A percentile compares a stretch with the other conserved stretches of the same genome.
Evolutionary conservation across 2,888 invertebrate genomes (phyloP).

Genomic region (Neoaliturus tenellus): DNA sequence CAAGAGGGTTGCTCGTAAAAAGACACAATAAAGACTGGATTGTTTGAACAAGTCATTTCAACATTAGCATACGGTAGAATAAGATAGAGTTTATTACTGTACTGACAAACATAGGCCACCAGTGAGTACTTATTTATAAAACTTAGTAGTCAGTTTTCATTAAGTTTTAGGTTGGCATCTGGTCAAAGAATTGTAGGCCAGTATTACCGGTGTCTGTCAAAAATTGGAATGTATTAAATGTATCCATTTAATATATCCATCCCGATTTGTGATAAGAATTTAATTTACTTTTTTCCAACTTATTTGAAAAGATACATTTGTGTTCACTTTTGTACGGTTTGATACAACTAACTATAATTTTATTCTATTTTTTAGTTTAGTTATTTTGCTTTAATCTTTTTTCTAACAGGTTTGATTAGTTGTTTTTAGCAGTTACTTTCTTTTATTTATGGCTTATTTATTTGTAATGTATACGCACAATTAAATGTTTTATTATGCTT

Average conservation of each 20-base stretch:
- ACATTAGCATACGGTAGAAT: conserved; percentile 1
- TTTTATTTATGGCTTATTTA: background rate
- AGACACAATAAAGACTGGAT: conserved; percentile 71
- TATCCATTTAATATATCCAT: background rate
- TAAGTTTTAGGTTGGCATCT: background rate
- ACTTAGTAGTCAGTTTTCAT: background rate
- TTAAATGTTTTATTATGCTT: background rate
- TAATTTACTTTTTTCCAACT: background rate
- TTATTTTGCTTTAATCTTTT: background rate
- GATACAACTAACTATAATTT: background rate
- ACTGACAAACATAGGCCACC: conserved; percentile 1
- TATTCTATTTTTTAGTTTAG: background rate
- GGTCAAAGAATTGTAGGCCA: background rate
- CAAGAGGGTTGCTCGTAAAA: conserved; percentile 82
- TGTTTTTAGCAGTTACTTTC: background rate
- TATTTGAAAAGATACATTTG: background rate
- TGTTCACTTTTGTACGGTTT: conserved; percentile 10
- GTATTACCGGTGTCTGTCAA: background rate
- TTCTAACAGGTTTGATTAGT: background rate
- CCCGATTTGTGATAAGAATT: background rate
- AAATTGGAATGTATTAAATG: background rate
- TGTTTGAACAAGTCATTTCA: conserved; percentile 18
- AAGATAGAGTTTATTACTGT: background rate
- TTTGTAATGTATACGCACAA: conserved; percentile 4
- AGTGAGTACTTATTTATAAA: background rate